Conservation (phyloP, 2,888 invertebrate species). For the Acheta domesticus region DNA sequence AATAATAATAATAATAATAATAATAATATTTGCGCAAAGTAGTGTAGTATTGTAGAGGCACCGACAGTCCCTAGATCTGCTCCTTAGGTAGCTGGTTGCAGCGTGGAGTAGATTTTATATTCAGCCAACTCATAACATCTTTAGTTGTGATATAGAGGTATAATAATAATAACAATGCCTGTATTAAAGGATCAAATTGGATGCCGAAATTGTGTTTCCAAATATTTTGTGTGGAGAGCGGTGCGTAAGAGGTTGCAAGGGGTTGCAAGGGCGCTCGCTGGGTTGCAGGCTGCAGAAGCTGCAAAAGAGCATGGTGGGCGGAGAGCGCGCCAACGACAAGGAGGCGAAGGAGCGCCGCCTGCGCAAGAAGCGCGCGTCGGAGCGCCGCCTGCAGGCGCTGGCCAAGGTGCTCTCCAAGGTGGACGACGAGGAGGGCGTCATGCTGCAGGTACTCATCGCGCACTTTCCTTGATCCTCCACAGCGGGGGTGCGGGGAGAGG, state of each 20-base stretch:
- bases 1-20: too few relatives aligned
- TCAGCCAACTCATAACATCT: too few relatives aligned
- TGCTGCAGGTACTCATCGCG: slow-evolving; percentile 59
- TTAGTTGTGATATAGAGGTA: too few relatives aligned
- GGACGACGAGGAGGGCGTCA: slow-evolving; percentile 68
- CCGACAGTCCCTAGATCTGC: too few relatives aligned
- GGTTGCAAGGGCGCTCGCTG: too few relatives aligned
- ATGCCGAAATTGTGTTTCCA: neutral
- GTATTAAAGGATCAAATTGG: neutral
- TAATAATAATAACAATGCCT: too few relatives aligned
- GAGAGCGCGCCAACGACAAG: slow-evolving; percentile 69
- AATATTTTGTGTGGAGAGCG: neutral
- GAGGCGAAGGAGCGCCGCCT: slow-evolving; percentile 66
- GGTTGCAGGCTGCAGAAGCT: slow-evolving; percentile 57
- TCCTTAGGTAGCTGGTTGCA: too few relatives aligned
- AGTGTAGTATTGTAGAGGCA: too few relatives aligned
- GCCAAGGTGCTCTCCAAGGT: slow-evolving; percentile 57
- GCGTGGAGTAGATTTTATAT: too few relatives aligned
- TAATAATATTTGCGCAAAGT: too few relatives aligned
- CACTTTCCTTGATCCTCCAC: too few relatives aligned
- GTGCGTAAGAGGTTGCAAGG: neutral
- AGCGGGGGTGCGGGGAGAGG: too few relatives aligned
- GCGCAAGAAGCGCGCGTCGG: slow-evolving; percentile 66
- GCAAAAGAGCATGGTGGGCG: slow-evolving; percentile 74
- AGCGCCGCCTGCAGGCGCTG: slow-evolving; percentile 58